phyloP scores from a whole-genome alignment of 2,888 invertebrate genomes.

The Tiliacea citrago region DNA sequence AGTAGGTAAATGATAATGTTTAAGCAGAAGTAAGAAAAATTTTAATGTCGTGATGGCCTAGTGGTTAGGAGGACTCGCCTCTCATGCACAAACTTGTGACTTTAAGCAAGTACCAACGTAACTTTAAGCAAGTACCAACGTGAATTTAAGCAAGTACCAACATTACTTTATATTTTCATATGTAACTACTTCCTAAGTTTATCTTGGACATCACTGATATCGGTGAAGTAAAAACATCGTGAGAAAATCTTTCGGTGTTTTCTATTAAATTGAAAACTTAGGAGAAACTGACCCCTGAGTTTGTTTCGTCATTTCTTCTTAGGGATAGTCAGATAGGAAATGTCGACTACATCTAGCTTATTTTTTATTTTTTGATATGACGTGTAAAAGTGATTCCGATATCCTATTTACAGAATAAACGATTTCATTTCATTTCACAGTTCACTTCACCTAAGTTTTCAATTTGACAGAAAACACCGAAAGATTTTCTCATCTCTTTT shows the following conservation, averaged over 20 bases:
- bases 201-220: not conserved
- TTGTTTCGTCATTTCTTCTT: too few species aligned
- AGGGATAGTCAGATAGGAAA: too few species aligned
- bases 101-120: not conserved
- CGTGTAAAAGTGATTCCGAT: too few species aligned
- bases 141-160: not conserved
- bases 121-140: not conserved
- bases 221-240: not conserved
- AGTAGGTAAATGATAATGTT: slow-evolving; percentile 7
- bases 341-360: too few species aligned
- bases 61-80: not conserved
- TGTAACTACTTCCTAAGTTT: not conserved
- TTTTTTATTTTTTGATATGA: too few species aligned
- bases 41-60: not conserved
- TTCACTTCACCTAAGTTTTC: too few species aligned
- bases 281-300: too few species aligned
- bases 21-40: not conserved
- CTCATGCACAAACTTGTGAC: not conserved
- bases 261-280: not conserved
- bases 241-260: not conserved
- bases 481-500: too few species aligned
- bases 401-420: too few species aligned
- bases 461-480: too few species aligned
- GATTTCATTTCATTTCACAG: too few species aligned
- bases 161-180: not conserved